Percentiles rank a stretch among this genome's conserved stretches.
These are phyloP conservation scores for Metallyticus violacea DNA, from an alignment of 2,888 invertebrate species.

Conservation along the genomic window DNA sequence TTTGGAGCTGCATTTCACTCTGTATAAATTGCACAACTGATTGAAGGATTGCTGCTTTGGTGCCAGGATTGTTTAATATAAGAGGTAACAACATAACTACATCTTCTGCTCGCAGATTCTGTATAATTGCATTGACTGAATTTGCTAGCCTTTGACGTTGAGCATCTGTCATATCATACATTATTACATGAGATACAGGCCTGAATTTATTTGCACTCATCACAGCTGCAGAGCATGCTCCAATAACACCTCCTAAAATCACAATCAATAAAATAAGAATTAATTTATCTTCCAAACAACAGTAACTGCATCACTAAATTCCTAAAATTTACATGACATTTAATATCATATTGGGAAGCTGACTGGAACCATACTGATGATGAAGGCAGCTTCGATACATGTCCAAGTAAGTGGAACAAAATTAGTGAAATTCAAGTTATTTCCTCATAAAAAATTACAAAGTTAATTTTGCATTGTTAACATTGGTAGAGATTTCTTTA, in stretches of 20 bases:
- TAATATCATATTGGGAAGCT: no score
- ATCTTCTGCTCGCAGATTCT: conserved; percentile 14
- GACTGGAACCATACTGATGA: no score
- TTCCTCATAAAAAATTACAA: no score
- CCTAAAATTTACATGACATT: no score
- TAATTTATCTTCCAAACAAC: no score
- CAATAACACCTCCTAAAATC: conserved; percentile 15
- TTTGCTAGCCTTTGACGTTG: conserved; percentile 17
- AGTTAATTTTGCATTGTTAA: no score
- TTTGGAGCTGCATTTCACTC: conserved; percentile 11
- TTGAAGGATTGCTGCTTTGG: neutral
- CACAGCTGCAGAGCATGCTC: conserved; percentile 6
- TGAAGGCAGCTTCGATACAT: no score
- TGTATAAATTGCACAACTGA: neutral
- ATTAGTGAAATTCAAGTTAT: no score
- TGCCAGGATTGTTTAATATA: neutral
- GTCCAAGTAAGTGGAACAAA: no score
- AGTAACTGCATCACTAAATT: no score
- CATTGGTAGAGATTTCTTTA: no score
- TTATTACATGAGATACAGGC: conserved; percentile 14
- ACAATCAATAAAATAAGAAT: no score
- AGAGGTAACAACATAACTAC: conserved; percentile 13
- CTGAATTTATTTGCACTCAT: conserved; percentile 15
- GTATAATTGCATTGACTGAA: neutral
- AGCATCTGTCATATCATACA: conserved; percentile 3